Percentiles rank a stretch among this genome's conserved stretches.
phyloP scores from a whole-genome alignment of 2,113 vertebrate species.

The Spheniscus mendiculus region DNA sequence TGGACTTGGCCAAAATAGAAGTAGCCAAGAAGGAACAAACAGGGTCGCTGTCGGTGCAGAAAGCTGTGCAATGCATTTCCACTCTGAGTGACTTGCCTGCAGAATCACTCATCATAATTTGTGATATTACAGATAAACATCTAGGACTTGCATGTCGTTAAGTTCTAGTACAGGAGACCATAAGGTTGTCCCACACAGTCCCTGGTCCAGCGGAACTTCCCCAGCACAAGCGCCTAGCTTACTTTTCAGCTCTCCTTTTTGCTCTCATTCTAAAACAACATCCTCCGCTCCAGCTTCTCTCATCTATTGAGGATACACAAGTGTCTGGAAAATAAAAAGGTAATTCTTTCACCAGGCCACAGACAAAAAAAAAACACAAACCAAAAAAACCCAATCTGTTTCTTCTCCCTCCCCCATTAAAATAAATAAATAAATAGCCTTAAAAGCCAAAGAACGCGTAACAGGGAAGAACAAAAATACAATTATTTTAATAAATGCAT shows the following conservation, averaged over 20 bases:
- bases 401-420: background rate
- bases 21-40: background rate
- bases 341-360: background rate
- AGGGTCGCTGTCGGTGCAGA: accelerated
- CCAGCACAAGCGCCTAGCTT: background rate
- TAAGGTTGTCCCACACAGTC: background rate
- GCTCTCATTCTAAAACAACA: background rate
- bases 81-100: background rate
- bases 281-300: background rate
- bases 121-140: background rate
- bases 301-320: background rate
- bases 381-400: accelerated
- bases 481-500: background rate
- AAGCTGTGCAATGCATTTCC: background rate
- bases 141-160: background rate
- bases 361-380: background rate
- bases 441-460: background rate
- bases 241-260: background rate
- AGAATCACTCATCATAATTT: background rate
- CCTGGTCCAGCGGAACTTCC: background rate
- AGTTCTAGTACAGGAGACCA: background rate
- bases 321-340: too few relatives aligned
- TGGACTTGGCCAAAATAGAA: background rate
- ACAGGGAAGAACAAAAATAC: background rate
- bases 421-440: background rate